Evolutionary conservation across 2,888 invertebrate genomes (phyloP).

Genomic region (Drosophila macrospina): DNA sequence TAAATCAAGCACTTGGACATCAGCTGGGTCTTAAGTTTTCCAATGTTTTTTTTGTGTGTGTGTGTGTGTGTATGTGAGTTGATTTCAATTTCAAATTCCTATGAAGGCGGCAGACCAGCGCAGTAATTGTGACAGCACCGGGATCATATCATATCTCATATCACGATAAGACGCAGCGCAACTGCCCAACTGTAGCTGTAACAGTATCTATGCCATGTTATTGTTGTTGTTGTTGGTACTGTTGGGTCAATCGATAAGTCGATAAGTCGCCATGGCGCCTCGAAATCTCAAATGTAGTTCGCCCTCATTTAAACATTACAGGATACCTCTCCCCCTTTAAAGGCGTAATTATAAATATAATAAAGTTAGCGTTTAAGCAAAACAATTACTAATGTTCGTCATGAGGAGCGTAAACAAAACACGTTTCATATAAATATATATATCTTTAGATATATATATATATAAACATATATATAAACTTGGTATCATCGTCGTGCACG

Average conservation of each 20-base stretch:
- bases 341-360: slow-evolving; percentile 28
- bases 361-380: slow-evolving; percentile 9
- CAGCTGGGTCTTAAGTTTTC: slow-evolving; percentile 49
- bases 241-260: slow-evolving; percentile 46
- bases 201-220: slow-evolving; percentile 15
- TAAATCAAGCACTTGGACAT: slow-evolving; percentile 65
- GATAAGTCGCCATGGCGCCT: slow-evolving; percentile 40
- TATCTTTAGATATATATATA: slow-evolving; percentile 27
- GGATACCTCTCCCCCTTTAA: slow-evolving; percentile 4
- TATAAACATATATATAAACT: slow-evolving; percentile 17
- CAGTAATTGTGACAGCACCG: slow-evolving; percentile 38
- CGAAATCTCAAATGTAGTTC: slow-evolving; percentile 24
- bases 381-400: slow-evolving; percentile 44
- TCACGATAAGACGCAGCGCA: slow-evolving; percentile 19
- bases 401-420: slow-evolving; percentile 50
- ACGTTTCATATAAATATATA: slow-evolving; percentile 42
- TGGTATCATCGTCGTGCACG: slow-evolving; percentile 58
- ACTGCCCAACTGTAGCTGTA: slow-evolving; percentile 29
- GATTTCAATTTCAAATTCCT: slow-evolving; percentile 48
- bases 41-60: slow-evolving; percentile 15
- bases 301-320: slow-evolving; percentile 27
- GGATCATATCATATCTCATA: slow-evolving; percentile 58
- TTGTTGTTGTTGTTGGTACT: slow-evolving; percentile 26
- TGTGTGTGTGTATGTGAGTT: neutral
- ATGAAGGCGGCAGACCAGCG: slow-evolving; percentile 17